These are phyloP conservation scores for Meriones unguiculatus DNA, from an alignment of 2,113 vertebrate genomes.

Conservation along the genomic window DNA sequence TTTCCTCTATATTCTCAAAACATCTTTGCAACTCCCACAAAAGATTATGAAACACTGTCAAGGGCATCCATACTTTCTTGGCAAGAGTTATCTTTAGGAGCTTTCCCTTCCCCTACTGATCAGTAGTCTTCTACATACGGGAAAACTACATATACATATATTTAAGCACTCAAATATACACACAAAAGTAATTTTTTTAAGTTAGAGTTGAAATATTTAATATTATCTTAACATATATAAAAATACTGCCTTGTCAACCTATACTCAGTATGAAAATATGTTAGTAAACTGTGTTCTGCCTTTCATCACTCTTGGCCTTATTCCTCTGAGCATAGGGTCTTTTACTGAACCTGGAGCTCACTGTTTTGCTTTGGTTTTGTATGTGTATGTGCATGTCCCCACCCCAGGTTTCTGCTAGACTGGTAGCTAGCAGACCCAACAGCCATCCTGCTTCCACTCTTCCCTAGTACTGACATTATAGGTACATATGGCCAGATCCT, in stretches of 20 bases:
- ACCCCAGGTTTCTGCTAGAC: too few relatives aligned
- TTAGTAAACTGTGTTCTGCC: not conserved
- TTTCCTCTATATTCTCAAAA: constrained; percentile 26
- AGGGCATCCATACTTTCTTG: not conserved
- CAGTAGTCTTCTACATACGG: not conserved
- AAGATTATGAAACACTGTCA: constrained; percentile 25
- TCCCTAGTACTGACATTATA: too few relatives aligned
- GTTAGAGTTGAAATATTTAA: constrained; percentile 5
- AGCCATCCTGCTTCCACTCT: too few relatives aligned
- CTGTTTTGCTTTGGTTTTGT: too few relatives aligned
- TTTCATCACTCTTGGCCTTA: too few relatives aligned
- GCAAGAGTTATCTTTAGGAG: not conserved
- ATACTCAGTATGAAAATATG: not conserved
- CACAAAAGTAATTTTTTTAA: too few relatives aligned
- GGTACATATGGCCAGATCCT: too few relatives aligned
- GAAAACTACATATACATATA: not conserved
- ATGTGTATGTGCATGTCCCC: too few relatives aligned
- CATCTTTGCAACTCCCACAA: not conserved
- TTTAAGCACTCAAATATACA: too few relatives aligned
- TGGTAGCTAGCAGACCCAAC: too few relatives aligned
- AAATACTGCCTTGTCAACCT: not conserved
- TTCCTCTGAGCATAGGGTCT: too few relatives aligned
- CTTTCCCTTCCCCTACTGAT: not conserved
- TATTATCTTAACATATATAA: not conserved
- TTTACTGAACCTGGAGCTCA: too few relatives aligned